Conservation (phyloP, 2,113 vertebrate species). For the Bucco capensis region DNA sequence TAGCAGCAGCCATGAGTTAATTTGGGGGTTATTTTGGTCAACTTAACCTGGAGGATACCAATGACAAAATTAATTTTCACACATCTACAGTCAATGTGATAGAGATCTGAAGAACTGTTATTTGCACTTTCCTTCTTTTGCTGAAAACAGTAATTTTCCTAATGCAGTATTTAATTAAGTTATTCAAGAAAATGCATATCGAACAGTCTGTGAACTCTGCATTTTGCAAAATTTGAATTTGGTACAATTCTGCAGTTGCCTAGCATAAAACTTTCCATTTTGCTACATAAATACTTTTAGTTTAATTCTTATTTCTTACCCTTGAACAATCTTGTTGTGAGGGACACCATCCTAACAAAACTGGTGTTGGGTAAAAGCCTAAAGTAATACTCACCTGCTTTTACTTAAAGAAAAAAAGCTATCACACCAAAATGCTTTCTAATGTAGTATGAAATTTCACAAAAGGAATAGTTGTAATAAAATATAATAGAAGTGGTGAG, state of each 20-base stretch:
- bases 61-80: conserved; percentile 15
- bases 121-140: background rate
- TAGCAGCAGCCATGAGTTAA: background rate
- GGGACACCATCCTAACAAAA: background rate
- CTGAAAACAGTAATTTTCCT: background rate
- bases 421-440: background rate
- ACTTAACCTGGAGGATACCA: background rate
- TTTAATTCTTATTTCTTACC: background rate
- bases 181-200: background rate
- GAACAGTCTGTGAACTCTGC: conserved; percentile 24
- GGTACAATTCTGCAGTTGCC: background rate
- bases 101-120: conserved; percentile 57
- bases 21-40: background rate
- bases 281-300: background rate
- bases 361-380: background rate
- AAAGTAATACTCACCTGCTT: background rate
- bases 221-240: conserved; percentile 59
- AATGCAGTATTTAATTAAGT: background rate
- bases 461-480: background rate
- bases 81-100: conserved; percentile 36
- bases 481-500: background rate
- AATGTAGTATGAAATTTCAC: background rate
- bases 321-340: background rate
- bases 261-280: background rate
- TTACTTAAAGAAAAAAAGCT: background rate